phyloP scores from a whole-genome alignment of 92 coral and sea anemone species.

The Parazoanthus swiftii region DNA sequence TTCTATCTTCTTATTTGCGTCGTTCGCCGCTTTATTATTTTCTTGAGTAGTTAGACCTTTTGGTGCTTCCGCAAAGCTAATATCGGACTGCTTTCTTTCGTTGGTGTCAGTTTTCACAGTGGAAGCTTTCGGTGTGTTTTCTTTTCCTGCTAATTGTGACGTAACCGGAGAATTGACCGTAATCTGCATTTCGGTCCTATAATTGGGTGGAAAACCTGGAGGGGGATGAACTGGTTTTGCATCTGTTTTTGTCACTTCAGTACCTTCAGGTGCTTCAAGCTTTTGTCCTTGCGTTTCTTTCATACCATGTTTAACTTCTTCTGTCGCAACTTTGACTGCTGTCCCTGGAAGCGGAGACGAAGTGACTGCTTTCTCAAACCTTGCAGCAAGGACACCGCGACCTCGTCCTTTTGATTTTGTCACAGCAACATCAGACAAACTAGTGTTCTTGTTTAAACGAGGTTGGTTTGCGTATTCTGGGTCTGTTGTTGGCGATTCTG shows the following conservation, averaged over 20 bases:
- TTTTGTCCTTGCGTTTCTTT: background rate
- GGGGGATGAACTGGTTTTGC: background rate
- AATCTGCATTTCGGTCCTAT: background rate
- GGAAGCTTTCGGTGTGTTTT: background rate
- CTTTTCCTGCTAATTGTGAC: background rate
- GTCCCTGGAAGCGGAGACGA: background rate
- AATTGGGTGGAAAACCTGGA: background rate
- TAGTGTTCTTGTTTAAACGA: background rate
- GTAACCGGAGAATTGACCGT: background rate
- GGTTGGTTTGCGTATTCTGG: background rate
- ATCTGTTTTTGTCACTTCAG: no score
- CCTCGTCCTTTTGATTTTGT: constrained; percentile 19
- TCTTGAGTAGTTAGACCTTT: background rate
- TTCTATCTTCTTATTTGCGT: background rate
- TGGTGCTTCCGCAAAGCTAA: background rate
- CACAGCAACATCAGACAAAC: background rate
- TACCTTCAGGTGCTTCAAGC: background rate
- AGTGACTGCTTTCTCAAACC: background rate
- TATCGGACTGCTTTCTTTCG: background rate
- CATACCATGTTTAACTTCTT: background rate
- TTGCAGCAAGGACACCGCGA: constrained; percentile 24
- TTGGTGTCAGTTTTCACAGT: background rate
- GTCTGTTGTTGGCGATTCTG: no score
- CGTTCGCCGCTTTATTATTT: background rate
- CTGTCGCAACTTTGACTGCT: background rate